Evolutionary conservation across 2,888 invertebrate genomes (phyloP).

Genomic region (Nemurella pictetii): DNA sequence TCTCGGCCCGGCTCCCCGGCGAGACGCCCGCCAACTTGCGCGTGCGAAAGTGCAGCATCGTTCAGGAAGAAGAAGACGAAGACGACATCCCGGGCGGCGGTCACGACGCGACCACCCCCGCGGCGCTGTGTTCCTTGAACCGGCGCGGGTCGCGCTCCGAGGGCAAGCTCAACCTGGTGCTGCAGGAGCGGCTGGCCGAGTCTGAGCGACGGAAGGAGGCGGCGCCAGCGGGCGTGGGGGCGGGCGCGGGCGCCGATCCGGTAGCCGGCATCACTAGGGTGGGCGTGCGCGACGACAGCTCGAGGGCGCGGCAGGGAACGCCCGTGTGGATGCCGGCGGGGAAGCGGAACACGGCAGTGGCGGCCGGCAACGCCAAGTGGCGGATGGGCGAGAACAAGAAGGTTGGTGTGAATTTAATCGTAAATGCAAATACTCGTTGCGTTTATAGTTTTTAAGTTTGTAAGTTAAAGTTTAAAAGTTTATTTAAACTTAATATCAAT

Average conservation of each 20-base stretch:
- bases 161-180: constrained; percentile 71
- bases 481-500: too few species aligned
- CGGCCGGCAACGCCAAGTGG: not conserved
- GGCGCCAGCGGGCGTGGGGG: constrained; percentile 1
- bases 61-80: constrained; percentile 90
- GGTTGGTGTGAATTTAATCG: too few species aligned
- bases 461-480: too few species aligned
- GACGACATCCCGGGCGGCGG: constrained; percentile 69
- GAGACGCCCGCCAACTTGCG: constrained; percentile 58
- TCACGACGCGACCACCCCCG: constrained; percentile 57
- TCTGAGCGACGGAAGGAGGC: constrained; percentile 62
- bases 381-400: constrained; percentile 19
- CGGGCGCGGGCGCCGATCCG: too few species aligned
- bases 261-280: not conserved
- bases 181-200: constrained; percentile 61
- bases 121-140: constrained; percentile 57
- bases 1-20: constrained; percentile 68
- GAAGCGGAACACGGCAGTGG: constrained; percentile 37
- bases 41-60: constrained; percentile 86
- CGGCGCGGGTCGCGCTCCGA: constrained; percentile 78
- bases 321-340: constrained; percentile 49
- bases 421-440: too few species aligned
- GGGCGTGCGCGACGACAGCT: constrained; percentile 36
- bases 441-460: too few species aligned
- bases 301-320: constrained; percentile 43